Evolutionary conservation across 2,113 vertebrate species (phyloP), one percentile per base, ranked within the genome.

Genomic region (Nyctereutes procyonoides): DNA sequence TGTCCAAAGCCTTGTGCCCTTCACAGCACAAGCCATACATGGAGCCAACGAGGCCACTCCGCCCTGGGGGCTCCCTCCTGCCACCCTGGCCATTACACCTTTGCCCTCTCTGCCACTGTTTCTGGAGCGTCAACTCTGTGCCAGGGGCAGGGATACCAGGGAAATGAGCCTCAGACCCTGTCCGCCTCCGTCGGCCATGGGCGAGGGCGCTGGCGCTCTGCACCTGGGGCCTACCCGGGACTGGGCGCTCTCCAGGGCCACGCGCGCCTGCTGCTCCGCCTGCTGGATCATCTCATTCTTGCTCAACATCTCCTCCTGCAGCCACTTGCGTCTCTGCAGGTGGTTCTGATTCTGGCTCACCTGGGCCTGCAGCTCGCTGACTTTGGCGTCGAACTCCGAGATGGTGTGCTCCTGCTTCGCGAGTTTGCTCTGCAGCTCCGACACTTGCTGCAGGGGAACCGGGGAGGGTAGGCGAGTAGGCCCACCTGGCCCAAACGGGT

Each of bases 191-290:
- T 20, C 15, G 14, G n/a, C 19, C 0, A 73, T 5, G 56, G 58
- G 55, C 43, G 13, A 1, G 55, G 67, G 20, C 9, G 38, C 12
- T 0, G 24, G 5, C 4, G 8, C 32, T n/a, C 11, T 0, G 51
- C 20, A 4, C 22, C 20, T 9, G 0, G 30, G 4, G 19, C 81
- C 15, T 98, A 99, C 98, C 98, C 96, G 93, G 97, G 96, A 89
- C 74, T 95, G 98, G 48, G 96, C 0, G 10, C 76, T 7, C n/a
- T 99, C 98, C 13, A 99, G 98, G 3, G 96, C 95, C 97, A 99
- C 98, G 0, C 88, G 96, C 0, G 97, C 58, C 76, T 98, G 98
- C 97, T 98, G 98, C 90, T 98, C 98, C 0, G 28, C 85, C 11
- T 97, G 95, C 88, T 98, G 93, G 74, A 97, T 76, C 0, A 1